Evolutionary conservation across 1,140 invertebrate species (phyloP), one percentile per base, ranked within the genome.

Genomic region (Penaeus japonicus): DNA sequence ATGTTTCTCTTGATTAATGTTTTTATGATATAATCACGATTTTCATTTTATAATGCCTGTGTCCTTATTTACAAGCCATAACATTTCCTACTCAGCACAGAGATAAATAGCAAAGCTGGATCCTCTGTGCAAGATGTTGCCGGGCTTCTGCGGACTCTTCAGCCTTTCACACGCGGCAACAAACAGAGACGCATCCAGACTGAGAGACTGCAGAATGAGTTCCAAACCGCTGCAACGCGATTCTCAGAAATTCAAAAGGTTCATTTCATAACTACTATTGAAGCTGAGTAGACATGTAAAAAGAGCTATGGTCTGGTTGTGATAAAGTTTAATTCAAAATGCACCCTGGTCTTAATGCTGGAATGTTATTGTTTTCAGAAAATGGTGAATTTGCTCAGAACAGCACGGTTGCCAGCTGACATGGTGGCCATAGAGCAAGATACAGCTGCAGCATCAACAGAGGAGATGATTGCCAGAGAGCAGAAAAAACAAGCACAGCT

Each of bases 341-440:
- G 1, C 0, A 12, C 20, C 62, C 18, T 70, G 1, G 15, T 70
- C n/a, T 24, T 17, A 70, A 47, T 53, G 47, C 24, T 79, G 18
- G 17, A 39, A 15, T 79, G 35, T 20, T 30, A 35, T 17, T 54
- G 4, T 79, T 84, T 75, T 17, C 62, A 89, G 87, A 89, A 79
- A 84, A 75, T 89, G 47, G 70, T 89, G 10, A 84, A 39, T 24
- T 59, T 70, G 15, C 32, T 89, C 20, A 79, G 89, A 39, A 89
- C 83, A 39, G 89, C 89, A 15, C 83, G 89, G 32, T 59, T 89
- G 32, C 89, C 89, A 22, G 84, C 84, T 18, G 89, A 89, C 73
- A 89, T 89, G 89, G 89, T 89, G 73, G 89, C 84, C 18, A 35
- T 86, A 10, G 89, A 89, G 27, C 89, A 85, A 73, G 88, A 89